Evolutionary conservation across 2,797 vertebrate species (phyloP).

Genomic region (Remorina albescens): DNA sequence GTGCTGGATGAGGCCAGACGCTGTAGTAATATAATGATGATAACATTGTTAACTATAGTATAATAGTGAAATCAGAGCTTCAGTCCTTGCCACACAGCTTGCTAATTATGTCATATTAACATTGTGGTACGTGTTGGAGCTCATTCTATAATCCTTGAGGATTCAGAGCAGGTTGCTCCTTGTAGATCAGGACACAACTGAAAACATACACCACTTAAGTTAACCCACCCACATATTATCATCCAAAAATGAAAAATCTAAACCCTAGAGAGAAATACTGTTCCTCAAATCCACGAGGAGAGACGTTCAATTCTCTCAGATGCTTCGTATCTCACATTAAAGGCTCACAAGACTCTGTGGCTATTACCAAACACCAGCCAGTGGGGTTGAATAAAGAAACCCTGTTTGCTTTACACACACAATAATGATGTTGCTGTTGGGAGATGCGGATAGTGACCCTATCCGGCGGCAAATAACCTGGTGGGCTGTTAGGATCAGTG

Average conservation of each 20-base stretch:
- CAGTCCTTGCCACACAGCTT: background rate
- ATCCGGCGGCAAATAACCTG: slow-evolving; percentile 75
- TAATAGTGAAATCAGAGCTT: slow-evolving; percentile 13
- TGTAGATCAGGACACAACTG: slow-evolving; percentile 32
- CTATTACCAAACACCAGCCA: slow-evolving; percentile 68
- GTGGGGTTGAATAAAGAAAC: slow-evolving; percentile 71
- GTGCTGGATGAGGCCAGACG: slow-evolving; percentile 28
- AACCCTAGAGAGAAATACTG: slow-evolving; percentile 42
- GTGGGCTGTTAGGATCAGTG: slow-evolving; percentile 45
- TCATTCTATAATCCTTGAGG: slow-evolving; percentile 17
- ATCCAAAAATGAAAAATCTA: slow-evolving; percentile 33
- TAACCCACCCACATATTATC: slow-evolving; percentile 37
- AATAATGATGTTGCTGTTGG: slow-evolving; percentile 82
- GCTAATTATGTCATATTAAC: slow-evolving; percentile 11
- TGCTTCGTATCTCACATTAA: slow-evolving; percentile 58
- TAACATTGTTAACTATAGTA: slow-evolving; percentile 1
- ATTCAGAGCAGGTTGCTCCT: slow-evolving; percentile 19
- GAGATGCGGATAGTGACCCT: slow-evolving; percentile 65
- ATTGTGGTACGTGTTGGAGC: background rate
- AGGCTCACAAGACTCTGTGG: slow-evolving; percentile 49
- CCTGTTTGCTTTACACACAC: slow-evolving; percentile 83
- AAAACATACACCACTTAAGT: slow-evolving; percentile 29
- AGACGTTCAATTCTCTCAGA: slow-evolving; percentile 25
- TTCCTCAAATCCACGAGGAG: slow-evolving; percentile 39
- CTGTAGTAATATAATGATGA: slow-evolving; percentile 8